Base-by-base conservation (phyloP, 1,140 invertebrate genomes). In the Vollenhovia emeryi region DNA sequence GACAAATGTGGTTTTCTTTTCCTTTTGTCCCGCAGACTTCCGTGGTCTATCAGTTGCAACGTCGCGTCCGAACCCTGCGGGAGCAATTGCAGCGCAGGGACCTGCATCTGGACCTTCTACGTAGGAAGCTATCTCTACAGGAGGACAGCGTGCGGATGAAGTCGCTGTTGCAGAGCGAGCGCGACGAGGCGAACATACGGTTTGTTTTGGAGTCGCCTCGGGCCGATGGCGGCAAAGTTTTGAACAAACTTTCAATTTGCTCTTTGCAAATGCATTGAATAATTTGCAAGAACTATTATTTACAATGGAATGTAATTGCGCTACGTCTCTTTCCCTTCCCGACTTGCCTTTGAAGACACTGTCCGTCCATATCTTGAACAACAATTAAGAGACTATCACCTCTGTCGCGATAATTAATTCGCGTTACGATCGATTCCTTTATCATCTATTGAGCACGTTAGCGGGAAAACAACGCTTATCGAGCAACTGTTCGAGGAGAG, bases 81-180 rank as follows among this genome's bases (percentile, higher is more conserved):
- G 98, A 99, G 92, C 98, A 99, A 93, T 94, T 99, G 18, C 98
- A 99, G 92, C 97, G 98, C 85, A 97, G 98, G 91, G 98, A 99
- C 93, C 95, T 99, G 4, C 98, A 99, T 93, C 94, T 99, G 90
- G 98, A 99, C 95, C 95, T 99, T 59, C 94, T 99, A 24, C 95
- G 98, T 30, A 97, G 98, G 87, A 99, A 99, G 94, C 92, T 98
- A 43, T 96, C 97, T 75, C 95, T 98, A 1, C 97, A 98, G 93
- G 97, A 98, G 89, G 97, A 98, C 59, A 97, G 96, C 60, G 96
- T 96, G 1, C 95, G 96, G 43, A 96, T 97, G 45, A 97, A 96
- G 83, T 96, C 96, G 4, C 95, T 97, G 66, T 66, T 96, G 43
- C 95, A 95, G 82, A 96, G 96, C 15, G 97, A 98, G 92, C 95